Evolutionary conservation across 2,888 invertebrate species (phyloP).

Genomic region (Archips crataeganus): DNA sequence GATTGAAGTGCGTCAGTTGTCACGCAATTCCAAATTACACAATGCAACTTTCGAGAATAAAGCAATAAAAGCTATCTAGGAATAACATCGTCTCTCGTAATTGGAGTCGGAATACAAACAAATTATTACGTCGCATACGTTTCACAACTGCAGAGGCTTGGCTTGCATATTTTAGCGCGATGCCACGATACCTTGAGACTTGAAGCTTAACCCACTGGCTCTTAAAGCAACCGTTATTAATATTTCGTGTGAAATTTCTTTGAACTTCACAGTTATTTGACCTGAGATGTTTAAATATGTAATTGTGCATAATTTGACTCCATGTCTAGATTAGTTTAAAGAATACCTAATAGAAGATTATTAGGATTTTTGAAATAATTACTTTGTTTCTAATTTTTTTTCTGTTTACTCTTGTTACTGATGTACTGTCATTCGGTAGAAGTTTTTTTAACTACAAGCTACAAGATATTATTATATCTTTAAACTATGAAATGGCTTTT

Average conservation of each 20-base stretch:
- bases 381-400: no score
- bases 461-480: no score
- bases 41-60: constrained; percentile 40
- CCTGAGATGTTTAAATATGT: constrained; percentile 4
- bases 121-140: constrained; percentile 46
- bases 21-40: constrained; percentile 35
- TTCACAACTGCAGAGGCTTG: constrained; percentile 47
- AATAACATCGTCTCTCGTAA: constrained; percentile 44
- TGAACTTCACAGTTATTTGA: constrained; percentile 32
- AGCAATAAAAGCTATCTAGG: constrained; percentile 45
- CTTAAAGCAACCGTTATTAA: constrained; percentile 42
- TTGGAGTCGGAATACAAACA: constrained; percentile 48
- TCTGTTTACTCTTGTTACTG: no score
- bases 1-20: constrained; percentile 27
- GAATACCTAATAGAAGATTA: neutral
- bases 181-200: constrained; percentile 38
- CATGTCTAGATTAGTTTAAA: constrained; percentile 7
- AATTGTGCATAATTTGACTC: constrained; percentile 8
- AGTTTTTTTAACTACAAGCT: no score
- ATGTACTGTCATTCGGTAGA: no score
- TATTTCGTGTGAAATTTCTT: constrained; percentile 40
- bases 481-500: no score
- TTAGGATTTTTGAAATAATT: neutral
- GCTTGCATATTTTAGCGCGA: constrained; percentile 47
- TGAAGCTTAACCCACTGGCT: constrained; percentile 42